Evolutionary conservation across 2,888 invertebrate species (phyloP), one percentile per base, ranked within the genome.

Genomic region (Oscheius onirici): DNA sequence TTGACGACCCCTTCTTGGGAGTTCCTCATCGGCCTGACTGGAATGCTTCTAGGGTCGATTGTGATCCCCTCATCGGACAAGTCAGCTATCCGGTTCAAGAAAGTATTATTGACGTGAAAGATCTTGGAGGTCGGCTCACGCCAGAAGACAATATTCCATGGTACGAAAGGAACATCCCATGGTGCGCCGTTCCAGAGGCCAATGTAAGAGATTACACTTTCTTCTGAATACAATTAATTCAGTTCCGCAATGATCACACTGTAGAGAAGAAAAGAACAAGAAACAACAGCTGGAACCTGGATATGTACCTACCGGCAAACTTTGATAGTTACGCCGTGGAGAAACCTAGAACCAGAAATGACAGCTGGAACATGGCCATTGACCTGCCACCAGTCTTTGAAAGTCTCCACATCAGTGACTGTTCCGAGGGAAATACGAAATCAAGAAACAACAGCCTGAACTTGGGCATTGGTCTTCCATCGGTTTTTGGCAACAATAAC

Each of bases 1-100:
- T 40, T 46, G 63, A 63, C 24, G 63, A 63, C 22, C 63, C 63
- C 49, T 63, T 63, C 49, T 63, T 63, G 8, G 63, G 63, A 49
- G 63, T 49, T 26, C 28, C 63, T 49, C 49, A 46, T n/a, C 26
- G 49, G 15, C 46, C 49, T 3, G 63, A 63, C 13, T 49, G 46
- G 63, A 49, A 26, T n/a, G 63, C 46, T 49, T 15, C 40, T 22
- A 58, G 34, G 8, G 34, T 8, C 3, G 34, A 34, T 3, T 34
- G 3, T 11, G 46, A 20, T 5, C 20, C 46, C 13, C 46, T n/a
- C 3, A 17, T 17, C 11, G 46, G 46, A 46, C n/a, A 46, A 46
- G 11, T 46, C 46, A 13, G 3, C n/a, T 3, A 13, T 15, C 20
- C 22, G 15, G 1, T 22, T 17, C n/a, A 24, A 20, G 46, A 46